Evolutionary conservation across 2,797 vertebrate species (phyloP).

Genomic region (Simalia tracyae): DNA sequence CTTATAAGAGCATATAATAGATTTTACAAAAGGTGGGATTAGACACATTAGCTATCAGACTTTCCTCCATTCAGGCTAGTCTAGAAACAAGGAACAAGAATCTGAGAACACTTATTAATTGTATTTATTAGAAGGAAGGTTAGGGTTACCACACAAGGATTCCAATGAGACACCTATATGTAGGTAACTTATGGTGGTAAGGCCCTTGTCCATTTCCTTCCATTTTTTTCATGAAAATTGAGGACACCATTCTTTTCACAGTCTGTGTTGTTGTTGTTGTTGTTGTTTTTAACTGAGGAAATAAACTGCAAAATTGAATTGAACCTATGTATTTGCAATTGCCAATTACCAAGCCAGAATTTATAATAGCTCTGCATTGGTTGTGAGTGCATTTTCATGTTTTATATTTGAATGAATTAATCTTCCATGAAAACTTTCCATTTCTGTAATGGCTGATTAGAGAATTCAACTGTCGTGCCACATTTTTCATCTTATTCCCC

Average conservation of each 20-base stretch:
- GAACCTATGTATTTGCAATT: conserved; percentile 32
- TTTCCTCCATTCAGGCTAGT: background rate
- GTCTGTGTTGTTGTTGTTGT: background rate
- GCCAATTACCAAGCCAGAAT: conserved; percentile 48
- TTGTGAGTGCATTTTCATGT: conserved; percentile 31
- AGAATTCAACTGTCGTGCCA: conserved; percentile 53
- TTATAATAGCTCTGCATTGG: conserved; percentile 30
- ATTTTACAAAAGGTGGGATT: background rate
- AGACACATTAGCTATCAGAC: background rate
- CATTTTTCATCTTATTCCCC: conserved; percentile 39
- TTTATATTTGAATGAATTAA: conserved; percentile 58
- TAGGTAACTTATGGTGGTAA: background rate
- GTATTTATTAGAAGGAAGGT: background rate
- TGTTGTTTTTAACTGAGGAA: conserved; percentile 26
- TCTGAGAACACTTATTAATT: background rate
- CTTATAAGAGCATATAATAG: background rate
- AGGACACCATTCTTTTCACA: background rate
- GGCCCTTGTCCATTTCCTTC: background rate
- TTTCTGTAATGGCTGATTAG: conserved; percentile 53
- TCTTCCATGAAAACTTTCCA: conserved; percentile 54
- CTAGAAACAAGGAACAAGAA: background rate
- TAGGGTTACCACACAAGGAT: background rate
- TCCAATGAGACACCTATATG: background rate
- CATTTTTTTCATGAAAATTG: background rate
- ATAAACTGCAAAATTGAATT: conserved; percentile 23